A percentile compares a stretch with the other conserved stretches of the same genome.
Conservation (phyloP, 2,113 vertebrate species). For the Lathamus discolor region DNA sequence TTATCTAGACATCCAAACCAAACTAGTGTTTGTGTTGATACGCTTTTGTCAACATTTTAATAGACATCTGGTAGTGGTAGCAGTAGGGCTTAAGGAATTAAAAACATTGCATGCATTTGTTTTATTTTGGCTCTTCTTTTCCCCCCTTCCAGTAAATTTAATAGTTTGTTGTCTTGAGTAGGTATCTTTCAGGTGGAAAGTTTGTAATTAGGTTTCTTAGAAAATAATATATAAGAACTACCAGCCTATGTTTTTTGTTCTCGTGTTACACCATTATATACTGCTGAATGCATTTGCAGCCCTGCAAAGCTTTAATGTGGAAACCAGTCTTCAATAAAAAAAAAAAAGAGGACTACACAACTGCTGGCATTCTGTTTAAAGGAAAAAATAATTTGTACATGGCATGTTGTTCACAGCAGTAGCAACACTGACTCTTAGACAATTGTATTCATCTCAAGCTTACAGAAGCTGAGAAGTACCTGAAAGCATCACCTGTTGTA, state of each 20-base stretch:
- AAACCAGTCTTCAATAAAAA: background rate
- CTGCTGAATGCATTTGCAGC: constrained; percentile 37
- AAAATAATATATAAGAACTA: background rate
- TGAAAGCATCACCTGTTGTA: background rate
- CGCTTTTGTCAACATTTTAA: background rate
- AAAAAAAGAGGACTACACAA: constrained; percentile 10
- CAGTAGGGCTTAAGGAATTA: background rate
- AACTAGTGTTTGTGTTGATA: background rate
- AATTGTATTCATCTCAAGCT: background rate
- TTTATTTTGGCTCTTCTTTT: background rate
- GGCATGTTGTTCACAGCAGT: background rate
- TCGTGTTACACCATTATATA: background rate
- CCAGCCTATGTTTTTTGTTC: background rate
- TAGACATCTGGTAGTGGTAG: background rate
- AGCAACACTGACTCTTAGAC: background rate
- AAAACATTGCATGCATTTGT: background rate
- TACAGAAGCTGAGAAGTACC: background rate
- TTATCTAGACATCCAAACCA: background rate
- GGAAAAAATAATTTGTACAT: constrained; percentile 1
- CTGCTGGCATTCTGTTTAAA: constrained; percentile 42
- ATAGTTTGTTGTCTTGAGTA: background rate
- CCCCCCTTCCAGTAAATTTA: background rate
- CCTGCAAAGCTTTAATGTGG: background rate
- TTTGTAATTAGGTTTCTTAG: background rate
- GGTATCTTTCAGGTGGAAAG: background rate